phyloP scores from a whole-genome alignment of 2,113 vertebrate species.

The Cochlearius cochlearius region DNA sequence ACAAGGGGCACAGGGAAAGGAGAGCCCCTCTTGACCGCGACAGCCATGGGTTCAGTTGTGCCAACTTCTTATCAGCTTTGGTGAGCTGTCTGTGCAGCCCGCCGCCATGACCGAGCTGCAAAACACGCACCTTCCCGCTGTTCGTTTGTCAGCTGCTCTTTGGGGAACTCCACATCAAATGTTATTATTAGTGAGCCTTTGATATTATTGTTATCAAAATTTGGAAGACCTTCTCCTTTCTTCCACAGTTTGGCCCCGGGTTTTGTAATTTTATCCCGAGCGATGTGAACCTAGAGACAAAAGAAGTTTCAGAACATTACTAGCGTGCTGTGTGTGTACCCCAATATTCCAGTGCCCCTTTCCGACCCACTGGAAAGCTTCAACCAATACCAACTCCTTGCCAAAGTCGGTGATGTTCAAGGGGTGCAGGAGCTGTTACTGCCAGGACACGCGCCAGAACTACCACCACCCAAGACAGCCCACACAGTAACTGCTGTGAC shows the following conservation, averaged over 20 bases:
- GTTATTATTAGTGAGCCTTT: constrained; percentile 95
- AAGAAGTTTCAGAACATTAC: not conserved
- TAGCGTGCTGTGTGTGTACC: not conserved
- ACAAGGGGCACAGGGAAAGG: not conserved
- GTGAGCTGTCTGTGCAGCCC: not conserved
- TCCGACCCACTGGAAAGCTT: not conserved
- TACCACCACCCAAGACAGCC: not conserved
- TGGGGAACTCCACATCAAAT: constrained; percentile 97
- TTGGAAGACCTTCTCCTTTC: constrained; percentile 96
- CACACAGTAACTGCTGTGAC: not conserved
- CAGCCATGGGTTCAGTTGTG: not conserved
- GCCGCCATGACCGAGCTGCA: not conserved
- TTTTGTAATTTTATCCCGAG: constrained; percentile 93
- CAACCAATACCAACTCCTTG: not conserved
- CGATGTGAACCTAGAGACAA: constrained; percentile 84
- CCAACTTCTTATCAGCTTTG: not conserved
- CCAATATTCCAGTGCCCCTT: not conserved
- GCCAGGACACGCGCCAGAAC: not conserved
- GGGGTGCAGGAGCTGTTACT: not conserved
- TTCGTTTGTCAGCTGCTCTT: constrained; percentile 89
- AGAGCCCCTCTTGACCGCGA: not conserved
- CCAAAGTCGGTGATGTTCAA: not conserved
- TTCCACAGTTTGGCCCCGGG: constrained; percentile 96
- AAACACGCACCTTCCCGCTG: constrained; percentile 82
- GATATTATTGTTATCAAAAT: constrained; percentile 97